phyloP scores from a whole-genome alignment of 2,888 invertebrate genomes.

The Agrochola macilenta region DNA sequence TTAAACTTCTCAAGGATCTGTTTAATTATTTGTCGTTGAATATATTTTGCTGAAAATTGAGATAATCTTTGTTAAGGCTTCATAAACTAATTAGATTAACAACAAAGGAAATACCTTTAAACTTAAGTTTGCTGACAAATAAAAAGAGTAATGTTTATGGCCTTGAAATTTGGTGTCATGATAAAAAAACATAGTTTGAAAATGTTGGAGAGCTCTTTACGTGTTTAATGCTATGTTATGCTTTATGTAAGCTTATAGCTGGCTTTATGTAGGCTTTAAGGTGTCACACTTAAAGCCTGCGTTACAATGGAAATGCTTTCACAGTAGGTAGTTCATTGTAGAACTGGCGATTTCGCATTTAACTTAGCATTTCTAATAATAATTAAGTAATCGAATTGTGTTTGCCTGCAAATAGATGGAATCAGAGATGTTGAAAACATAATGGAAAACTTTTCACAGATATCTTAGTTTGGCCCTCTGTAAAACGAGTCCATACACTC shows the following conservation, averaged over 20 bases:
- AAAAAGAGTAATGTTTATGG: neutral
- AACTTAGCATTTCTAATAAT: neutral
- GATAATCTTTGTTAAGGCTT: constrained; percentile 56
- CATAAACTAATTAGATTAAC: constrained; percentile 31
- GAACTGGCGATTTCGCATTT: neutral
- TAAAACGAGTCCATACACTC: neutral
- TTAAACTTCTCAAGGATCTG: constrained; percentile 23
- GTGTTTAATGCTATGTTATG: neutral
- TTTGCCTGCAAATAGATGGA: neutral
- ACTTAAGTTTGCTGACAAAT: neutral
- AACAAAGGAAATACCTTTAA: constrained; percentile 10
- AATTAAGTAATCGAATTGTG: too few relatives aligned
- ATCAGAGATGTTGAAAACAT: too few relatives aligned
- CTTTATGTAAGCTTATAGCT: neutral
- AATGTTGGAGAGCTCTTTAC: neutral
- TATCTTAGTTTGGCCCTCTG: neutral
- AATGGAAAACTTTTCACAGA: neutral
- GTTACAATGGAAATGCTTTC: too few relatives aligned
- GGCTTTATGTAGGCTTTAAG: neutral
- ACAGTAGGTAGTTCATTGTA: neutral
- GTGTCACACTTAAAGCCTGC: neutral
- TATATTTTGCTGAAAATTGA: constrained; percentile 51
- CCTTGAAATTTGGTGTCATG: neutral
- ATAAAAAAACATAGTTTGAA: neutral
- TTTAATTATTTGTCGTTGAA: constrained; percentile 52